Percentiles rank a stretch among this genome's conserved stretches.
These are phyloP conservation scores for Cryptophagus acutangulus DNA, from an alignment of 2,888 invertebrate species.

Conservation along the genomic window DNA sequence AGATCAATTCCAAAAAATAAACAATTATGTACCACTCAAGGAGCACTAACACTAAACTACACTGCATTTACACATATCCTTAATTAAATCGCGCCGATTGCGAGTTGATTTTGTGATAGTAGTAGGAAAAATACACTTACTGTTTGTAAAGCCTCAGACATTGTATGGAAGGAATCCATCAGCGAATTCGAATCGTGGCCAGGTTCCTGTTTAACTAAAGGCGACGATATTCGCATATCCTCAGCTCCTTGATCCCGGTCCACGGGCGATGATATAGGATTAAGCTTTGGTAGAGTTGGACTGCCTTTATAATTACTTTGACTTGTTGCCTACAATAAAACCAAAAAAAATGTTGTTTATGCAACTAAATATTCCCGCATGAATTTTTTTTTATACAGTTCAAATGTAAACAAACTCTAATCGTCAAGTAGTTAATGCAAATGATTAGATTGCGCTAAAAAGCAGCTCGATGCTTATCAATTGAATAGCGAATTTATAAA, in stretches of 20 bases:
- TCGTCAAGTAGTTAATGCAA: too few relatives aligned
- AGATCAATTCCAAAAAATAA: not conserved
- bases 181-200: conserved; percentile 46
- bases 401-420: too few relatives aligned
- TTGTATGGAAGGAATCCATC: conserved; percentile 47
- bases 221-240: conserved; percentile 54
- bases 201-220: conserved; percentile 61
- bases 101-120: not conserved
- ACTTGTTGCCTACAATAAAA: conserved; percentile 52
- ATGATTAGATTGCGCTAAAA: too few relatives aligned
- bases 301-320: conserved; percentile 63
- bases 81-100: conserved; percentile 9
- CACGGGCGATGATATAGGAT: conserved; percentile 55
- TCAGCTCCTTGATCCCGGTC: conserved; percentile 50
- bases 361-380: too few relatives aligned
- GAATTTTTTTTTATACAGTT: too few relatives aligned
- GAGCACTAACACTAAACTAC: conserved; percentile 14
- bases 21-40: conserved; percentile 17
- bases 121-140: conserved; percentile 43
- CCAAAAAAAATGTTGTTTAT: too few relatives aligned
- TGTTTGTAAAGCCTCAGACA: conserved; percentile 48
- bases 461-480: too few relatives aligned
- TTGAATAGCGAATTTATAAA: too few relatives aligned
- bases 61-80: conserved; percentile 37
- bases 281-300: conserved; percentile 59